Percentiles rank a stretch among this genome's conserved stretches.
These are phyloP conservation scores for Drosophila robusta DNA, from an alignment of 2,888 invertebrate species.

Conservation along the genomic window DNA sequence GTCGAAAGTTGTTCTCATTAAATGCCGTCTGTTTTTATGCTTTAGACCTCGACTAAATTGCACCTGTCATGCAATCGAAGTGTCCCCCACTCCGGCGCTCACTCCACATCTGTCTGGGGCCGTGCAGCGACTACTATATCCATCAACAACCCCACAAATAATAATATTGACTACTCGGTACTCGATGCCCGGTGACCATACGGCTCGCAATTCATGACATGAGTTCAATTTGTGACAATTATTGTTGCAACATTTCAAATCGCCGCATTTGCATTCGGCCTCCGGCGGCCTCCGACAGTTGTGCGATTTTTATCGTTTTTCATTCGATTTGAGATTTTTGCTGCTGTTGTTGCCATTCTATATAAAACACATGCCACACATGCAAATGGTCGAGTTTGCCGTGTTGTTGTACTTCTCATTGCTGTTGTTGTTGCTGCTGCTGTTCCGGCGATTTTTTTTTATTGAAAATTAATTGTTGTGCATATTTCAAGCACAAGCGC, in stretches of 20 bases:
- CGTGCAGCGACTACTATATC: slow-evolving; percentile 4
- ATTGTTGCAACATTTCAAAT: slow-evolving; percentile 83
- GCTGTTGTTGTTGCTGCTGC: slow-evolving; percentile 4
- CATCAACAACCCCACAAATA: slow-evolving; percentile 12
- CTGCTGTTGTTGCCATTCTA: slow-evolving; percentile 18
- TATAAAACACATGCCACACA: slow-evolving; percentile 45
- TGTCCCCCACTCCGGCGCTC: slow-evolving; percentile 1
- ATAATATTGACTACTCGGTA: slow-evolving; percentile 24
- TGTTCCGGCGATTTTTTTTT: slow-evolving; percentile 15
- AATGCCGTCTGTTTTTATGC: slow-evolving; percentile 53
- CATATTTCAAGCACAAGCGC: slow-evolving; percentile 51
- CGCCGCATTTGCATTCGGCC: slow-evolving; percentile 59
- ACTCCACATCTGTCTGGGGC: background rate
- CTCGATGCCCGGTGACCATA: slow-evolving; percentile 16
- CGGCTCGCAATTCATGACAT: slow-evolving; percentile 81
- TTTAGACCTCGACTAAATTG: slow-evolving; percentile 70
- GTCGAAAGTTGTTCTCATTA: slow-evolving; percentile 50
- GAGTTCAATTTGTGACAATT: slow-evolving; percentile 84
- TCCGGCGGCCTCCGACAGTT: slow-evolving; percentile 62
- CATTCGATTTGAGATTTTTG: slow-evolving; percentile 49
- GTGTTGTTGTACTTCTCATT: slow-evolving; percentile 5
- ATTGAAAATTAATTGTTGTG: slow-evolving; percentile 71
- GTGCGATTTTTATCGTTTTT: slow-evolving; percentile 63
- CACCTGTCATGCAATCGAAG: slow-evolving; percentile 74
- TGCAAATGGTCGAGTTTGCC: slow-evolving; percentile 43